Conservation (phyloP, 2,888 invertebrate species). For the Lepas anatifera region DNA sequence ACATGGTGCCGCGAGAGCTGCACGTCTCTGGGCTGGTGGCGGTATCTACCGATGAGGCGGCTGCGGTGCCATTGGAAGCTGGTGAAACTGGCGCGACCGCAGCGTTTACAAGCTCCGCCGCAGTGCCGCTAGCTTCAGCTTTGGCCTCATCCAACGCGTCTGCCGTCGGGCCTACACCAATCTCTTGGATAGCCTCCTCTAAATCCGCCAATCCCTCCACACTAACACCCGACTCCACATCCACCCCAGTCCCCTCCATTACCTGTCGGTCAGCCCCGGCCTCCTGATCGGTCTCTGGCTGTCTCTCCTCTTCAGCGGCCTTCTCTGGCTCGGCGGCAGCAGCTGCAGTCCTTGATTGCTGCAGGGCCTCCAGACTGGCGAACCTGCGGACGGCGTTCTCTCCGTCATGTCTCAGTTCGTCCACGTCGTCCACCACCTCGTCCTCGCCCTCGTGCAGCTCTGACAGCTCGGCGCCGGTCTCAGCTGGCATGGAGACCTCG, state of each 20-base stretch:
- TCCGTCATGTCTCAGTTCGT: background rate
- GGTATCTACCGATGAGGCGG: background rate
- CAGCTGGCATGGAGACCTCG: background rate
- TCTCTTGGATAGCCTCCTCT: no score
- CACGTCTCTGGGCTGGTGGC: background rate
- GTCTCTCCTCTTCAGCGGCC: background rate
- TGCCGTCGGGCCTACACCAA: no score
- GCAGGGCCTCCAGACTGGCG: slow-evolving; percentile 1
- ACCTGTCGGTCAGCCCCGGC: background rate
- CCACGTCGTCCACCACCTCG: background rate
- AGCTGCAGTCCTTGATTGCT: no score
- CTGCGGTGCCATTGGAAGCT: no score
- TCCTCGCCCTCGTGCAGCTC: background rate
- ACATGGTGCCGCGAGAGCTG: background rate
- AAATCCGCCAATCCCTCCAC: no score
- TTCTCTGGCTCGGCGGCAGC: background rate
- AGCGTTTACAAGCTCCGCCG: no score
- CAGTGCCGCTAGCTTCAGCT: background rate
- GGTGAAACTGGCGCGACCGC: no score
- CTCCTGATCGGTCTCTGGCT: background rate
- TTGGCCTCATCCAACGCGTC: background rate
- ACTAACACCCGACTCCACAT: no score
- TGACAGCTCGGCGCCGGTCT: slow-evolving; percentile 6
- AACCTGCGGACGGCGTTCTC: background rate
- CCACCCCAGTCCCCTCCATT: background rate